Base-by-base conservation (phyloP, 2,113 vertebrate genomes). In the Sminthopsis crassicaudata region DNA sequence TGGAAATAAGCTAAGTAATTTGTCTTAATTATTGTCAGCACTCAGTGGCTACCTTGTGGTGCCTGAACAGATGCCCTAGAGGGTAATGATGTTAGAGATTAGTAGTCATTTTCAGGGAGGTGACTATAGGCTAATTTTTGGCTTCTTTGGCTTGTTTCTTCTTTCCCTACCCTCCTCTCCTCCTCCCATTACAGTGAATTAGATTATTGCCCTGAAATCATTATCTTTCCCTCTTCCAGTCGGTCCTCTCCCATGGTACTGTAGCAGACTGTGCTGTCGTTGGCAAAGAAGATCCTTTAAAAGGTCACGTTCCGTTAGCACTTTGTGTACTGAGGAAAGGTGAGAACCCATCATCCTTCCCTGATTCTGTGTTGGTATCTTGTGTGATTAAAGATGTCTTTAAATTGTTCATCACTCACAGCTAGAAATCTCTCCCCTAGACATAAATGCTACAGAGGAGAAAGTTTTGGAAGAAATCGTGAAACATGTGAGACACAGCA, bases 191-290 rank as follows among this genome's bases (percentile, higher is more conserved):
- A 26, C 36, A 30, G 25, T 90, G 24, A 90, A 27, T 48, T 12
- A 90, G 25, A 90, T 90, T 50, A 48, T 46, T 90, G 19, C 9
- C 3, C 46, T 50, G 89, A 90, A 96, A 91, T 14, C 3, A 50
- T 50, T 60, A 19, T 0, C 92, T 96, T 94, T 94, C 46, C 48
- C 27, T 95, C 10, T 97, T 97, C 2, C 96, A 99, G 99, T 98
- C 99, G 0, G 96, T 99, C 89, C 97, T 99, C 94, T 99, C 98
- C 91, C 99, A 99, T 51, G 97, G 98, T 0, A 98, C 98, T 0
- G 99, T 99, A 94, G 99, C 98, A 6, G 99, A 99, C 98, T 99
- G 99, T 55, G 99, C 99, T n/a, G 99, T 99, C 46, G 99, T 99
- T 51, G 99, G 99, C 90, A 98, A 99, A 14, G 99, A 99, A 94